phyloP scores from a whole-genome alignment of 2,113 vertebrate species.

The Myodes glareolus region DNA sequence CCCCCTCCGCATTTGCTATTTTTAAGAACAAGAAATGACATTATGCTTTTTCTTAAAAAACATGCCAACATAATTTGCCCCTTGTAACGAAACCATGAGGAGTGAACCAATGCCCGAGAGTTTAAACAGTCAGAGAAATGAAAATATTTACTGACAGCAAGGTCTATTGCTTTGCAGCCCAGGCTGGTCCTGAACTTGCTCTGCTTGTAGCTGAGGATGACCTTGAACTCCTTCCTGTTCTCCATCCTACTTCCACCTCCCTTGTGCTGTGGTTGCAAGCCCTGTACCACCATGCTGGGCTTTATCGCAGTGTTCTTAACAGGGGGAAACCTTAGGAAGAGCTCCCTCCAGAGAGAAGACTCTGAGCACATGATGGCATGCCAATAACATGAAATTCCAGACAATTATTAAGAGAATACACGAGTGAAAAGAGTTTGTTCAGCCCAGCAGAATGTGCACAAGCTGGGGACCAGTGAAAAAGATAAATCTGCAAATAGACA shows the following conservation, averaged over 20 bases:
- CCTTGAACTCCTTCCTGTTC: not conserved
- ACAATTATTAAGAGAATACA: not conserved
- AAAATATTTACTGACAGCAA: slow-evolving; percentile 4
- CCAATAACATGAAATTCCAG: not conserved
- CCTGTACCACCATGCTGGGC: not conserved
- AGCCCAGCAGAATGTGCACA: not conserved
- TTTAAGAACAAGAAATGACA: not conserved
- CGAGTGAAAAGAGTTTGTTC: not conserved
- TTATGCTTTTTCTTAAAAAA: slow-evolving; percentile 21
- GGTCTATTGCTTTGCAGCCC: not conserved
- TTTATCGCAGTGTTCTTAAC: not conserved
- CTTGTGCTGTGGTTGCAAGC: not conserved
- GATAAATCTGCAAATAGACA: slow-evolving; percentile 22
- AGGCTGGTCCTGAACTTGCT: not conserved
- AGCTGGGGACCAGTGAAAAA: not conserved
- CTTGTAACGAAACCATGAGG: not conserved
- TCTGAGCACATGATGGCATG: not conserved
- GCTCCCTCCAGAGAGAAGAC: not conserved
- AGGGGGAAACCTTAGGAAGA: not conserved
- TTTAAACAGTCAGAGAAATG: not conserved
- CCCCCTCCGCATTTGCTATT: too few relatives aligned
- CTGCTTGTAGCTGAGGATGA: not conserved
- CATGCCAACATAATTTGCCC: not conserved
- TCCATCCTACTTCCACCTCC: too few relatives aligned
- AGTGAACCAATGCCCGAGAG: not conserved